These are phyloP conservation scores for Propithecus deckenii DNA, from an alignment of 2,797 vertebrate species.

Conservation along the genomic window DNA sequence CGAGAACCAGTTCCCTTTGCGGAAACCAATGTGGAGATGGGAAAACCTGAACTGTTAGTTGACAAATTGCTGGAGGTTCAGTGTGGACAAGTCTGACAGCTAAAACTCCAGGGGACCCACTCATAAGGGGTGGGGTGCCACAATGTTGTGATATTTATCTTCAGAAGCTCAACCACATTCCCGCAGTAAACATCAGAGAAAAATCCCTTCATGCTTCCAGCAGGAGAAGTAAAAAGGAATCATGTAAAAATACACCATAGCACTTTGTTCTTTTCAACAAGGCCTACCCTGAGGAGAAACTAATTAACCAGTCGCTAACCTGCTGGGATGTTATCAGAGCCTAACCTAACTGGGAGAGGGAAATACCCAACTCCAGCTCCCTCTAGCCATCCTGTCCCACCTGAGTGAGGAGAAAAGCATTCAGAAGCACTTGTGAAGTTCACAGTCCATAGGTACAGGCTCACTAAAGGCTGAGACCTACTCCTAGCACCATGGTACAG, in stretches of 20 bases:
- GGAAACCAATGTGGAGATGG: neutral
- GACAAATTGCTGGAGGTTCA: neutral
- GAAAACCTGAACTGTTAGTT: neutral
- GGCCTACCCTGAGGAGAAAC: neutral
- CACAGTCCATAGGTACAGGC: neutral
- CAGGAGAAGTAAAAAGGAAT: neutral
- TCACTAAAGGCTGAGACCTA: neutral
- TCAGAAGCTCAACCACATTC: neutral
- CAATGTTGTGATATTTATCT: neutral
- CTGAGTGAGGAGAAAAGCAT: too few species aligned
- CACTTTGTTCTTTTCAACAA: neutral
- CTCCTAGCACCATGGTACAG: neutral
- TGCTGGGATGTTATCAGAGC: neutral
- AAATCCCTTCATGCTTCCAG: neutral
- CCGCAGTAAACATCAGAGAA: neutral
- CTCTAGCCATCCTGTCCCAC: neutral
- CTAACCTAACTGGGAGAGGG: neutral
- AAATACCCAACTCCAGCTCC: neutral
- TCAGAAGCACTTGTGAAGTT: neutral
- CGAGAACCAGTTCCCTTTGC: neutral
- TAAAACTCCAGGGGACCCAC: neutral
- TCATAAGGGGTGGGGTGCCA: too few species aligned
- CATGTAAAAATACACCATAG: neutral
- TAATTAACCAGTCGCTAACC: neutral
- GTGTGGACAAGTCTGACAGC: neutral